Base-by-base conservation (phyloP, 2,888 invertebrate genomes). In the Smittia sp. region DNA sequence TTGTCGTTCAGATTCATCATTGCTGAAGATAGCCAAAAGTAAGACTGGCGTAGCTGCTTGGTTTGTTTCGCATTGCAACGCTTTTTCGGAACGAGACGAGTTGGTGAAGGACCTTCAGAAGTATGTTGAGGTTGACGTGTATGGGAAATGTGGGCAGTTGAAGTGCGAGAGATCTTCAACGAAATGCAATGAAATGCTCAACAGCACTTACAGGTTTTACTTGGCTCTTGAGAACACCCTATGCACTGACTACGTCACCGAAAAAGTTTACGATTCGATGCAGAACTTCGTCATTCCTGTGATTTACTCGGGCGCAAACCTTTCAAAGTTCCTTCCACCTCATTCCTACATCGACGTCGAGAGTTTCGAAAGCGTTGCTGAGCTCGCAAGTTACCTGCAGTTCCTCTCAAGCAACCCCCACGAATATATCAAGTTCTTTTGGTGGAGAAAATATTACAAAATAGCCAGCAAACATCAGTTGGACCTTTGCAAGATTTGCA, bases 231-330 rank as follows among this genome's bases (percentile, higher is more conserved):
- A 90, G 78, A 90, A 90, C 78, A 87, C 89, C 7, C 84, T 89
- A 75, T 90, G 90, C 80, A 80, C 82, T 65, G 89, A 90, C 79
- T 90, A 90, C 79, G 86, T 90, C 46, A 89, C 89, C 0, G 89
- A 90, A 78, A 90, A 90, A 79, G 76, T 82, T 0, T 82, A 77
- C 52, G 77, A 76, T 7, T 77, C 77, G 0, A 75, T 82, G 27
- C 74, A 76, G 25, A 79, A 78, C 1, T 75, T 86, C 76, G 83
- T 89, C 11, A 80, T 90, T 46, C 89, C 89, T 0, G 85, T 89
- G 1, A 89, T 88, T 6, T 88, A 87, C 82, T 89, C 90, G 0
- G 89, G 88, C n/a, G 86, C 85, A 52, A 86, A 89, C 78, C 89
- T 90, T 78, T 80, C 79, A 27, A 79, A 81, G 1, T 84, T 86